Evolutionary conservation across 2,888 invertebrate genomes (phyloP), one percentile per base, ranked within the genome.

Genomic region (Nasonia oneida): DNA sequence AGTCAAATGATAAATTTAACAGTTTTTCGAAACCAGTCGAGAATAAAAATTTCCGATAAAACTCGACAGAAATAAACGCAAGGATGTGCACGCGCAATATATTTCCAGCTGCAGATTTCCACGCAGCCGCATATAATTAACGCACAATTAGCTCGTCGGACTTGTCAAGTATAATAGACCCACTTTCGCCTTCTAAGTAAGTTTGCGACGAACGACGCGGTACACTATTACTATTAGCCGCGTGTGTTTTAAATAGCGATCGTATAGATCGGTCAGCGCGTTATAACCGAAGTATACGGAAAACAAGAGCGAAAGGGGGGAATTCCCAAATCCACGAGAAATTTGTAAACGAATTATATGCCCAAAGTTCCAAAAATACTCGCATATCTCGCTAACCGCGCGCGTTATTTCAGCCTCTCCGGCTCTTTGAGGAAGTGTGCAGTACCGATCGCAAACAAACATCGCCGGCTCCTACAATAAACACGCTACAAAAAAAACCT

Each of bases 141-240:
- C 57, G 64, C 64, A 14, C 81, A 74, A 75, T 75, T 64, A 81
- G 75, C 39, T 29, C 37, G 29, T 29, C 42, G 10, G 15, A 73
- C 42, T n/a, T 50, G 81, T 57, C 37, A 74, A 70, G 10, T 53
- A 29, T 29, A 79, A 57, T 47, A 64, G 74, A 81, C 81, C 74
- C 64, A 81, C 61, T 81, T 81, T 81, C 61, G 18, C 23, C 8
- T 33, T 67, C 33, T 23, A 3, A 67, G 33, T 33, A 29, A 33
- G 67, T 33, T 29, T 67, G 14, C 12, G 12, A 47, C 0, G 47
- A 47, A 47, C 47, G 47, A 47, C 12, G 2, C 10, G 47, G 47
- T 12, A 12, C 12, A 47, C 47, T 47, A 6, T 29, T 39, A 39
- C 39, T 6, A 39, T 39, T 42, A 42, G 42, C 42, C 42, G 42